phyloP scores from a whole-genome alignment of 2,888 invertebrate species.

The Aethes cnicana region DNA sequence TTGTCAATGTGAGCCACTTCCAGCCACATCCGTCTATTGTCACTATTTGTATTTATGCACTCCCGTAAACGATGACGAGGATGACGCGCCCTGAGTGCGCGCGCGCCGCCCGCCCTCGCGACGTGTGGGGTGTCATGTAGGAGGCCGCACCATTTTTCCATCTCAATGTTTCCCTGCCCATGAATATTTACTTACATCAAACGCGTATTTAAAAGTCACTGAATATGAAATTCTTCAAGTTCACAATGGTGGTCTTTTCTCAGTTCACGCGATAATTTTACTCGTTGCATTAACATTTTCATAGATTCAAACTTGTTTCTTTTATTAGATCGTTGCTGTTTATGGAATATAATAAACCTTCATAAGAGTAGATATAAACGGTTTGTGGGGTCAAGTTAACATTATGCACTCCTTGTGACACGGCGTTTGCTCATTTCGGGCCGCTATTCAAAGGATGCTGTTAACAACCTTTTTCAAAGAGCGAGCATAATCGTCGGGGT shows the following conservation, averaged over 20 bases:
- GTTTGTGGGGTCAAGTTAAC: slow-evolving; percentile 73
- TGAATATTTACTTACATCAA: slow-evolving; percentile 10
- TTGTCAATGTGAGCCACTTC: slow-evolving; percentile 82
- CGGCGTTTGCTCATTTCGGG: slow-evolving; percentile 79
- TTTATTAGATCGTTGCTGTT: slow-evolving; percentile 51
- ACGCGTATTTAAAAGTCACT: not conserved
- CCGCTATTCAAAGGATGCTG: slow-evolving; percentile 77
- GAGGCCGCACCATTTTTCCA: slow-evolving; percentile 42
- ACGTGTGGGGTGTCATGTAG: slow-evolving; percentile 63
- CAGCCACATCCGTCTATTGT: slow-evolving; percentile 82
- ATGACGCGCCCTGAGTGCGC: slow-evolving; percentile 55
- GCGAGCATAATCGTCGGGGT: slow-evolving; percentile 80
- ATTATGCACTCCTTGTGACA: slow-evolving; percentile 72
- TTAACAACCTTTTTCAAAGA: slow-evolving; percentile 80
- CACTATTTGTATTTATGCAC: slow-evolving; percentile 76
- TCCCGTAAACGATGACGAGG: slow-evolving; percentile 68
- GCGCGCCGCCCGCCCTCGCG: slow-evolving; percentile 37
- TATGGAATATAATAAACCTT: slow-evolving; percentile 66
- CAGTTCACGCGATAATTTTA: slow-evolving; percentile 14
- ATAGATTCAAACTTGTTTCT: slow-evolving; percentile 58
- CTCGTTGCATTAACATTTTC: slow-evolving; percentile 53
- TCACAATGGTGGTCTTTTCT: slow-evolving; percentile 22
- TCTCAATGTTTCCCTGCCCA: slow-evolving; percentile 11
- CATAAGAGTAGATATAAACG: slow-evolving; percentile 63
- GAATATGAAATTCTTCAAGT: slow-evolving; percentile 10